These are phyloP conservation scores for Percopsis omiscomaycus DNA, from an alignment of 2,797 vertebrate species.

Conservation along the genomic window DNA sequence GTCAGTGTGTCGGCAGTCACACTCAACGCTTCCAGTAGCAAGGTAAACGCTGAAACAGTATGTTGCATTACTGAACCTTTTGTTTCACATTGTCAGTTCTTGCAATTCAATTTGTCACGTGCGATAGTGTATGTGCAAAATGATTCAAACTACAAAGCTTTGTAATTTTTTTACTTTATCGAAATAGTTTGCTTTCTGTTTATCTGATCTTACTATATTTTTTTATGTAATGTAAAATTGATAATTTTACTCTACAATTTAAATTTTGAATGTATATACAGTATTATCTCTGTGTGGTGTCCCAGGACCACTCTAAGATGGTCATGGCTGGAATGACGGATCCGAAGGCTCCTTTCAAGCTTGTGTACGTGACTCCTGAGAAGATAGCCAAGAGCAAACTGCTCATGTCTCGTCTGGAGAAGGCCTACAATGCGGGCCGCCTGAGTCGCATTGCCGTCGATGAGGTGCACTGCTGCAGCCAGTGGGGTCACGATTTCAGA, in stretches of 20 bases:
- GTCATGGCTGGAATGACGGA: slow-evolving; percentile 86
- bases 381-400: slow-evolving; percentile 96
- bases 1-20: slow-evolving; percentile 81
- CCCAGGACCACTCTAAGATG: slow-evolving; percentile 86
- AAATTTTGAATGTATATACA: too few relatives aligned
- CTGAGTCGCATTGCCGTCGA: slow-evolving; percentile 89
- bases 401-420: slow-evolving; percentile 95
- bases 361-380: slow-evolving; percentile 97
- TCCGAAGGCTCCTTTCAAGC: slow-evolving; percentile 79
- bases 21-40: slow-evolving; percentile 89
- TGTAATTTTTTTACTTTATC: too few relatives aligned
- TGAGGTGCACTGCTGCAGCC: slow-evolving; percentile 98
- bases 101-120: too few relatives aligned
- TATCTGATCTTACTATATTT: too few relatives aligned
- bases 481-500: slow-evolving; percentile 98
- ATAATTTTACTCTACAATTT: too few relatives aligned
- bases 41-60: slow-evolving; percentile 70
- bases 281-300: neutral
- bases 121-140: too few relatives aligned
- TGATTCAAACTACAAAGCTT: too few relatives aligned
- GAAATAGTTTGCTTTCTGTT: too few relatives aligned
- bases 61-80: too few relatives aligned
- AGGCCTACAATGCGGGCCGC: slow-evolving; percentile 84
- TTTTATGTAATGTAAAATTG: too few relatives aligned
- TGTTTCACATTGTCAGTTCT: too few relatives aligned